Conservation (phyloP, 2,888 invertebrate genomes). For the Drosophila leonis region DNA sequence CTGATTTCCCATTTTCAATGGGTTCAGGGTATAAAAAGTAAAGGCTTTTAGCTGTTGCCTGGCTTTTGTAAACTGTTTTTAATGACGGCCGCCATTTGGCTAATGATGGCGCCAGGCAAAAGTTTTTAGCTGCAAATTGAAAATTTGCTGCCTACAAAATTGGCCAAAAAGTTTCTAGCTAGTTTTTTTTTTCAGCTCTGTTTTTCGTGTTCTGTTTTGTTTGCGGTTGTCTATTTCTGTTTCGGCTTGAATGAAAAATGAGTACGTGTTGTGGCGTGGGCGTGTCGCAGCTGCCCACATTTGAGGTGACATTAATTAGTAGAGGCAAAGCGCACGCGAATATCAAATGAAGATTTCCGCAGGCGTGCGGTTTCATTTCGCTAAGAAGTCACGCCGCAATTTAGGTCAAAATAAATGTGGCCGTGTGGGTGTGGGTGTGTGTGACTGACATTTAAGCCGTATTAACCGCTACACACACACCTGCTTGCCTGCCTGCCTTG, state of each 20-base stretch:
- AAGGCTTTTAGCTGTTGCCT: slow-evolving; percentile 28
- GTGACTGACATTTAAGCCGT: slow-evolving; percentile 18
- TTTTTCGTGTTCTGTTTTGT: neutral
- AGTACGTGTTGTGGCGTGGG: slow-evolving; percentile 29
- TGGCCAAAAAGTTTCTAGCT: slow-evolving; percentile 39
- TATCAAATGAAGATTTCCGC: slow-evolving; percentile 60
- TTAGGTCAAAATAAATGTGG: slow-evolving; percentile 50
- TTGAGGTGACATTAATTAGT: slow-evolving; percentile 53
- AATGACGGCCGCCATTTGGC: slow-evolving; percentile 59
- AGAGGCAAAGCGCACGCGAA: slow-evolving; percentile 30
- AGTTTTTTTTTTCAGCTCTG: slow-evolving; percentile 22
- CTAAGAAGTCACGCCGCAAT: slow-evolving; percentile 60
- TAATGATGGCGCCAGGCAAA: slow-evolving; percentile 42
- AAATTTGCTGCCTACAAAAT: slow-evolving; percentile 46
- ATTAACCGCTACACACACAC: slow-evolving; percentile 24
- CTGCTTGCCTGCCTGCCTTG: neutral
- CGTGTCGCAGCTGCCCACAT: slow-evolving; percentile 7
- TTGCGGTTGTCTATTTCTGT: slow-evolving; percentile 2
- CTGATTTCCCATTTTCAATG: too few relatives aligned
- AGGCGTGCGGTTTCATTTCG: slow-evolving; percentile 61
- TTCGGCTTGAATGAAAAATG: slow-evolving; percentile 28
- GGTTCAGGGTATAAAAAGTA: too few relatives aligned
- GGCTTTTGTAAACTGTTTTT: slow-evolving; percentile 65
- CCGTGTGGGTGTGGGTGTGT: slow-evolving; percentile 2
- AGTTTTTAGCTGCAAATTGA: slow-evolving; percentile 41